Percentiles rank a stretch among this genome's conserved stretches.
Conservation (phyloP, 2,797 vertebrate species). For the Pangasius macronema region DNA sequence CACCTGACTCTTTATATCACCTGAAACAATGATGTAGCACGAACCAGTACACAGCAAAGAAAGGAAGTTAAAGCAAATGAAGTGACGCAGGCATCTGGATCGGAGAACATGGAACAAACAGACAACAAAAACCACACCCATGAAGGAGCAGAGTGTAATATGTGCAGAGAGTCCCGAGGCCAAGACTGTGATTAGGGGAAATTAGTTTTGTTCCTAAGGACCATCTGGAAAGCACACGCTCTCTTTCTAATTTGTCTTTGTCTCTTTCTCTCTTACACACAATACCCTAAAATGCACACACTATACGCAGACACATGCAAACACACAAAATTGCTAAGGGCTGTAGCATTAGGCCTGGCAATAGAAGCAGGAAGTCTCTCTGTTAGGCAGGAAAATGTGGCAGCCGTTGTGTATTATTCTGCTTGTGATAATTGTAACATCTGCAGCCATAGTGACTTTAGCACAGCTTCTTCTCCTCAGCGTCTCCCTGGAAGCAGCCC, state of each 20-base stretch:
- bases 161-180: slow-evolving; percentile 56
- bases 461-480: slow-evolving; percentile 54
- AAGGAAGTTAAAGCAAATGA: neutral
- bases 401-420: slow-evolving; percentile 73
- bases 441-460: slow-evolving; percentile 66
- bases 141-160: slow-evolving; percentile 48
- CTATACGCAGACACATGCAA: slow-evolving; percentile 25
- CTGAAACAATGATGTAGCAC: neutral
- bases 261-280: slow-evolving; percentile 59
- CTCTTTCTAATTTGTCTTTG: slow-evolving; percentile 47
- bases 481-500: slow-evolving; percentile 67
- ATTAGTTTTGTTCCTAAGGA: slow-evolving; percentile 71
- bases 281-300: slow-evolving; percentile 20
- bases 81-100: neutral
- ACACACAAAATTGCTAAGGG: slow-evolving; percentile 37
- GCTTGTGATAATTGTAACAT: slow-evolving; percentile 76
- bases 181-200: slow-evolving; percentile 71
- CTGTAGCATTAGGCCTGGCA: slow-evolving; percentile 41
- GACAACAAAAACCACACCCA: slow-evolving; percentile 61
- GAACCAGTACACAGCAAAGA: neutral
- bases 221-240: slow-evolving; percentile 59
- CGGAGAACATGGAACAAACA: slow-evolving; percentile 11
- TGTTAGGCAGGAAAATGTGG: slow-evolving; percentile 58
- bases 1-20: neutral
- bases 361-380: slow-evolving; percentile 48